phyloP scores from a whole-genome alignment of 2,797 vertebrate genomes.

The Setipinna tenuifilis region DNA sequence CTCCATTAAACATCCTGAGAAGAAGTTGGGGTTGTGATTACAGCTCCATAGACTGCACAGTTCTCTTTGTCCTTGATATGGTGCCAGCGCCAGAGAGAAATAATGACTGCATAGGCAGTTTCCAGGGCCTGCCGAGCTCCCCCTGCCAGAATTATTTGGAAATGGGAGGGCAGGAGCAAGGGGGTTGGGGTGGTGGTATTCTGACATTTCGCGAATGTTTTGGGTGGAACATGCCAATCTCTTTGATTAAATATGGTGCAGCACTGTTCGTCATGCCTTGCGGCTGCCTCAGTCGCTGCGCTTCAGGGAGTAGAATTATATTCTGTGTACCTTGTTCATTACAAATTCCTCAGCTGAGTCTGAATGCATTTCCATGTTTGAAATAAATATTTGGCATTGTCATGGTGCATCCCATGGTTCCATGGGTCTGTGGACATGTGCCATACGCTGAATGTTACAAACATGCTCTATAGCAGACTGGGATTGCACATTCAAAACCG shows the following conservation, averaged over 20 bases:
- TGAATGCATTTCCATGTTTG: slow-evolving; percentile 35
- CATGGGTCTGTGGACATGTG: not conserved
- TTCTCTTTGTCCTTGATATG: slow-evolving; percentile 72
- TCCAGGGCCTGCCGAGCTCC: slow-evolving; percentile 37
- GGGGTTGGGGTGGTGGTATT: slow-evolving; percentile 49
- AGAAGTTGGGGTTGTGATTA: slow-evolving; percentile 66
- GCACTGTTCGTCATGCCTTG: slow-evolving; percentile 54
- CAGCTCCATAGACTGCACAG: slow-evolving; percentile 62
- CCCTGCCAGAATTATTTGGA: slow-evolving; percentile 40
- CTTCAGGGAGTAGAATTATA: slow-evolving; percentile 34
- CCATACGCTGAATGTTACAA: slow-evolving; percentile 2
- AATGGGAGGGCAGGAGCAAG: slow-evolving; percentile 24
- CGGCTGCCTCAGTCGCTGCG: slow-evolving; percentile 51
- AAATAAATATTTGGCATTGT: slow-evolving; percentile 52
- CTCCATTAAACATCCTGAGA: slow-evolving; percentile 54
- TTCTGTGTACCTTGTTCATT: slow-evolving; percentile 52
- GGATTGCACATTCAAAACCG: not conserved
- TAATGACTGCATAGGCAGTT: slow-evolving; percentile 64
- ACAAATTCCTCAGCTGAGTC: slow-evolving; percentile 56
- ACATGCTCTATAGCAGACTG: not conserved
- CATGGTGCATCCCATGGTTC: slow-evolving; percentile 22
- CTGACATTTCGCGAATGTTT: slow-evolving; percentile 68
- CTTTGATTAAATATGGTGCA: slow-evolving; percentile 67
- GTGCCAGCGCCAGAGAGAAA: slow-evolving; percentile 68
- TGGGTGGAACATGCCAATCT: slow-evolving; percentile 73